Percentiles rank a stretch among this genome's conserved stretches.
These are phyloP conservation scores for Tenebrio molitor DNA, from an alignment of 1,140 invertebrate species.

Conservation along the genomic window DNA sequence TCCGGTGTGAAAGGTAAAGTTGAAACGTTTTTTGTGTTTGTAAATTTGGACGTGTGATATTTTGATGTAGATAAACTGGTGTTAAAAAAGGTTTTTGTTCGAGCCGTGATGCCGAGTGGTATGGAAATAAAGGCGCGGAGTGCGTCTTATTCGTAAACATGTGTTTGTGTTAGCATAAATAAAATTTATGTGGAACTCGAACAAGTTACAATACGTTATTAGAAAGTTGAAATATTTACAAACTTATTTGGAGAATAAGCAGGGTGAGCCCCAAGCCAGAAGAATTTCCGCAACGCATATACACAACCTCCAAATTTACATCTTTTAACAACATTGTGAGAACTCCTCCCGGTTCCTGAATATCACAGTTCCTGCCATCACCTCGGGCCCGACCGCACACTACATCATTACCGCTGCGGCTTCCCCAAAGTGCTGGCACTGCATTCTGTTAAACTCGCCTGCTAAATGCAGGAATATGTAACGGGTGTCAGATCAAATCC, in stretches of 20 bases:
- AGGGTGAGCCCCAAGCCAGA: slow-evolving; percentile 40
- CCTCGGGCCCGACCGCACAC: slow-evolving; percentile 52
- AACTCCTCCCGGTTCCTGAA: slow-evolving; percentile 49
- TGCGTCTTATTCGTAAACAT: slow-evolving; percentile 41
- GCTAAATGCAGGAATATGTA: slow-evolving; percentile 51
- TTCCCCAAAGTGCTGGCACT: slow-evolving; percentile 50
- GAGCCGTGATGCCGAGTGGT: slow-evolving; percentile 25
- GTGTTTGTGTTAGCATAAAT: slow-evolving; percentile 44
- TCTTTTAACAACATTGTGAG: slow-evolving; percentile 54
- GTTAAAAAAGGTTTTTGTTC: slow-evolving; percentile 14
- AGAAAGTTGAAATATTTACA: slow-evolving; percentile 47
- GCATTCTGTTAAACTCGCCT: slow-evolving; percentile 44
- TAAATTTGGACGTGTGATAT: slow-evolving; percentile 14
- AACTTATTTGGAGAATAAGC: slow-evolving; percentile 44
- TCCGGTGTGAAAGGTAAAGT: neutral
- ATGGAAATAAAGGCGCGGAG: slow-evolving; percentile 31
- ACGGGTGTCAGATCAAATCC: slow-evolving; percentile 46
- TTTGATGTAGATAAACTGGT: slow-evolving; percentile 3
- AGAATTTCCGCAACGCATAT: slow-evolving; percentile 48
- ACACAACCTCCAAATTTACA: slow-evolving; percentile 52
- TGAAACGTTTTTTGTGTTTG: slow-evolving; percentile 2
- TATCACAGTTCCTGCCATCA: slow-evolving; percentile 52
- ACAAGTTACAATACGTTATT: slow-evolving; percentile 47
- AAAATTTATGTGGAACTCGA: slow-evolving; percentile 43
- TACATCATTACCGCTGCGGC: slow-evolving; percentile 54